A percentile compares a stretch with the other conserved stretches of the same genome.
These are phyloP conservation scores for Allygus modestus DNA, from an alignment of 2,888 invertebrate genomes.

Conservation along the genomic window DNA sequence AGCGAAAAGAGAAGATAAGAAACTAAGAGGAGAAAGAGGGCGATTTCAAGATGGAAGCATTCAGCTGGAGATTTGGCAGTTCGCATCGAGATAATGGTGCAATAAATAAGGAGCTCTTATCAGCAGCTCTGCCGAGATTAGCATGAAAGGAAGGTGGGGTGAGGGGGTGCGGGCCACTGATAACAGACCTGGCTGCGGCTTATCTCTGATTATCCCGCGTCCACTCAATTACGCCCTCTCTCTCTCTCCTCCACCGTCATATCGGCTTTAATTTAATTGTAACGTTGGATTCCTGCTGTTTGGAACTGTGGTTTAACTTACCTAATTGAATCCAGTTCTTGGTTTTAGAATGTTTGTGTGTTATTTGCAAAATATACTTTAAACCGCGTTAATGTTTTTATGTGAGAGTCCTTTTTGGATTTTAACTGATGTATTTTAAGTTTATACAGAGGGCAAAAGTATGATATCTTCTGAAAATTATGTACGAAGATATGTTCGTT, in stretches of 20 bases:
- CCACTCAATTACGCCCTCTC: slow-evolving; percentile 35
- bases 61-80: slow-evolving; percentile 59
- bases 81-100: slow-evolving; percentile 64
- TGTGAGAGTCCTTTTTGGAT: no score
- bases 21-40: slow-evolving; percentile 17
- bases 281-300: not conserved
- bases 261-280: slow-evolving; percentile 15
- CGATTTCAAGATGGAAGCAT: slow-evolving; percentile 46
- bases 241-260: slow-evolving; percentile 4
- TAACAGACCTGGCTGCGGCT: slow-evolving; percentile 55
- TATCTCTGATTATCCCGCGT: slow-evolving; percentile 49
- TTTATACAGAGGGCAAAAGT: no score
- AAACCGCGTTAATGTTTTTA: no score
- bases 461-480: no score
- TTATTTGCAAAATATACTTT: no score
- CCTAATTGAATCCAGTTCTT: no score
- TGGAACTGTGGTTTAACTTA: not conserved
- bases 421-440: no score
- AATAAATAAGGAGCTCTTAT: slow-evolving; percentile 64
- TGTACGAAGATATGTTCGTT: no score
- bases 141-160: slow-evolving; percentile 49
- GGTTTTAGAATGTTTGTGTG: no score
- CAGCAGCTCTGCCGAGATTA: slow-evolving; percentile 47
- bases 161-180: slow-evolving; percentile 42
- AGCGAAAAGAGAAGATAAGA: slow-evolving; percentile 19